A percentile compares a stretch with the other conserved stretches of the same genome.
phyloP scores from a whole-genome alignment of 2,888 invertebrate species.

The Calliopum simillimum region DNA sequence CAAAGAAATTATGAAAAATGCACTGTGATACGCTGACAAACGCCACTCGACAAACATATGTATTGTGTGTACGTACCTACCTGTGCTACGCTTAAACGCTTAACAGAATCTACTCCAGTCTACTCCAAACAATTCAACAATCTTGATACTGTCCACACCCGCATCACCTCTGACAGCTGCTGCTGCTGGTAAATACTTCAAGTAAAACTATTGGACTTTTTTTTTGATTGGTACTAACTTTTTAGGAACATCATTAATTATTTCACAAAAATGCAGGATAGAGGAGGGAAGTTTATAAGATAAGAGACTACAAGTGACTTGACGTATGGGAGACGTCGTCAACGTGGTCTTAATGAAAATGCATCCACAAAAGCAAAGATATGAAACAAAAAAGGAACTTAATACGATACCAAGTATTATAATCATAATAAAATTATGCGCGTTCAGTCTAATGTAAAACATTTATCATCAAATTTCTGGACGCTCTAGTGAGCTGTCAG shows the following conservation, averaged over 20 bases:
- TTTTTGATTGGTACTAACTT: slow-evolving; percentile 11
- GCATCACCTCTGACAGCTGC: slow-evolving; percentile 48
- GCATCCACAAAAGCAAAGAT: too few species aligned
- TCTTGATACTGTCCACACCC: slow-evolving; percentile 49
- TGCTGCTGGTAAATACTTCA: slow-evolving; percentile 27
- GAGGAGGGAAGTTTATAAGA: not conserved
- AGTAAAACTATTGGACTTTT: not conserved
- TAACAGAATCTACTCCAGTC: slow-evolving; percentile 33
- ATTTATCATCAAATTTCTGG: slow-evolving; percentile 28
- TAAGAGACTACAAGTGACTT: not conserved
- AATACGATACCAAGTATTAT: too few species aligned
- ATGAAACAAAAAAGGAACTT: too few species aligned
- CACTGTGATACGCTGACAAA: not conserved
- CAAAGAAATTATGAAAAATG: too few species aligned
- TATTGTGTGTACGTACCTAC: slow-evolving; percentile 32
- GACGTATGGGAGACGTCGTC: too few species aligned
- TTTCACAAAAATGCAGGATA: slow-evolving; percentile 28
- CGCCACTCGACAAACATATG: not conserved
- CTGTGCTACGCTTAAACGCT: slow-evolving; percentile 42
- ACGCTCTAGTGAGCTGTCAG: slow-evolving; percentile 10
- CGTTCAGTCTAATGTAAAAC: slow-evolving; percentile 20
- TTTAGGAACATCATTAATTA: slow-evolving; percentile 25
- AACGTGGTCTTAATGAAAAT: too few species aligned
- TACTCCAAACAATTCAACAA: slow-evolving; percentile 40
- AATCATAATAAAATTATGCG: slow-evolving; percentile 16